A percentile compares a stretch with the other conserved stretches of the same genome.
Evolutionary conservation across 2,888 invertebrate species (phyloP).

Genomic region (Andrena praecox): DNA sequence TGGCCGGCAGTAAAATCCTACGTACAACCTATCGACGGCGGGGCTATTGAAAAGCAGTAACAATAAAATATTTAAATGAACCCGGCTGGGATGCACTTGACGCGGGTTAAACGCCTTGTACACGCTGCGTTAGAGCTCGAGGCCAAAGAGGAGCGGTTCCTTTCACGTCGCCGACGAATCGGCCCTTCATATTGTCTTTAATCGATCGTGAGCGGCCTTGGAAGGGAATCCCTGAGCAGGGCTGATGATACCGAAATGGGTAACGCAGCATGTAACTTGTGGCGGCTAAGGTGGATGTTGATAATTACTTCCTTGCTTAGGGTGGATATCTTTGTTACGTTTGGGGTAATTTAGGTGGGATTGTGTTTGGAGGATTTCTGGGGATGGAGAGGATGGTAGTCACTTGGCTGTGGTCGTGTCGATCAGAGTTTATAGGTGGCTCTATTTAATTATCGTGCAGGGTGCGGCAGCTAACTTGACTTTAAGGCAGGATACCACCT

Average conservation of each 20-base stretch:
- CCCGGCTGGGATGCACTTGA: slow-evolving; percentile 37
- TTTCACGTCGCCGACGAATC: slow-evolving; percentile 44
- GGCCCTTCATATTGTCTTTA: slow-evolving; percentile 75
- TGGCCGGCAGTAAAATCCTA: slow-evolving; percentile 52
- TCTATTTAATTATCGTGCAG: neutral
- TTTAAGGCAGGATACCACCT: too few relatives aligned
- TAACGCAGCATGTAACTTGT: slow-evolving; percentile 13
- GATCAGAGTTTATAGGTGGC: neutral
- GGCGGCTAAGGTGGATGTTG: slow-evolving; percentile 25
- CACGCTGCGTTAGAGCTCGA: neutral
- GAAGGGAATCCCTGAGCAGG: slow-evolving; percentile 14
- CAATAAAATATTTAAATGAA: slow-evolving; percentile 68
- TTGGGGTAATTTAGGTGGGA: slow-evolving; percentile 4
- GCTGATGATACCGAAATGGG: slow-evolving; percentile 16
- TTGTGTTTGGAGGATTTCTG: neutral
- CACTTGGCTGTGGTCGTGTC: neutral
- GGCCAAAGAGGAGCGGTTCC: slow-evolving; percentile 24
- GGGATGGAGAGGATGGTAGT: neutral
- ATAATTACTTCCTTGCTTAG: slow-evolving; percentile 27
- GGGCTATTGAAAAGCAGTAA: slow-evolving; percentile 56
- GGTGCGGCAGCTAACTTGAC: neutral
- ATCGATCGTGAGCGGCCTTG: slow-evolving; percentile 75
- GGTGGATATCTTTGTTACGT: neutral
- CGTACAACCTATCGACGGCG: slow-evolving; percentile 47
- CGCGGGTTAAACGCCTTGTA: slow-evolving; percentile 44